A percentile compares a stretch with the other conserved stretches of the same genome.
phyloP scores from a whole-genome alignment of 23 tunicate species.

The Botrylloides violaceus region DNA sequence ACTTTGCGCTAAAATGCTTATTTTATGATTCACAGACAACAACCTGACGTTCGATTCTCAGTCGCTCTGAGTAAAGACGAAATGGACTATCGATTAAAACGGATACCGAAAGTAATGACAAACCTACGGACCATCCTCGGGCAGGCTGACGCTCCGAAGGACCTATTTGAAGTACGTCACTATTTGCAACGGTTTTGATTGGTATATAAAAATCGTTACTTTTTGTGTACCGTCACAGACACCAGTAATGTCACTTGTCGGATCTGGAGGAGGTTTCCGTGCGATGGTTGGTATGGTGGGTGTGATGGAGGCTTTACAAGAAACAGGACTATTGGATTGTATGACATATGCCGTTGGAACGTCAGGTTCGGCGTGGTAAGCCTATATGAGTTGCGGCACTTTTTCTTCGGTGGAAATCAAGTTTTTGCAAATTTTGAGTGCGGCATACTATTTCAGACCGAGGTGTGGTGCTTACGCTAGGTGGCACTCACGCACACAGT shows the following conservation, averaged over 20 bases:
- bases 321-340: conserved; percentile 61
- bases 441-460: neutral
- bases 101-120: conserved; percentile 34
- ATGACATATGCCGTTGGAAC: conserved; percentile 61
- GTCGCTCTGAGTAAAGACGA: conserved; percentile 32
- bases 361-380: conserved; percentile 82
- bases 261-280: conserved; percentile 82
- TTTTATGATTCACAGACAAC: conserved; percentile 2
- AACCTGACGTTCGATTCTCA: conserved; percentile 50
- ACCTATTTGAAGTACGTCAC: conserved; percentile 25
- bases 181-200: neutral
- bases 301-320: conserved; percentile 77
- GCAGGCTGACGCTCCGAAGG: conserved; percentile 29
- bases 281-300: conserved; percentile 79
- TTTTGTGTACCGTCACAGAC: conserved; percentile 39
- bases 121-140: conserved; percentile 30
- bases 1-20: too few species aligned
- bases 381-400: too few species aligned
- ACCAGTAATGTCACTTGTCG: conserved; percentile 60
- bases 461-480: neutral
- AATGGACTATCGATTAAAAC: conserved; percentile 40
- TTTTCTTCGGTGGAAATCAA: neutral
- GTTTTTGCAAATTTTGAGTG: neutral
- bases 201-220: neutral
- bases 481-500: too few species aligned